Conservation (phyloP, 1,140 invertebrate species). For the Andrena cerasifolii region DNA sequence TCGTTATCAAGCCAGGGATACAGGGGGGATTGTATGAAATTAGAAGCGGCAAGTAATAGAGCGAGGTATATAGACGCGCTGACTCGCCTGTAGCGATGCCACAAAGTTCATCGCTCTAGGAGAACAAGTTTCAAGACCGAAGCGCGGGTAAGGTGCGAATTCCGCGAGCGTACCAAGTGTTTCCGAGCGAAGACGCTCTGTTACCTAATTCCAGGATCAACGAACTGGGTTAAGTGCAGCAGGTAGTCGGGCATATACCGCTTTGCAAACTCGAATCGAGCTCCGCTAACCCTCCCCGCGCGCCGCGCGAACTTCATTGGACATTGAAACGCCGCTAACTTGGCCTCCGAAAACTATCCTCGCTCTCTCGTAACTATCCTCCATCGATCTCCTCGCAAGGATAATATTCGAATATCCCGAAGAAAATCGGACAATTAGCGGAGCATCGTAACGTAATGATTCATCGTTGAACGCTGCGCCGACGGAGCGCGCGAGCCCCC, state of each 20-base stretch:
- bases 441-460: neutral
- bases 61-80: constrained; percentile 38
- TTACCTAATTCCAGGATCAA: constrained; percentile 46
- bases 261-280: neutral
- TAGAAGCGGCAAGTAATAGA: constrained; percentile 56
- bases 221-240: constrained; percentile 21
- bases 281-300: too few species aligned
- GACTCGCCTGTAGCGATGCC: constrained; percentile 57
- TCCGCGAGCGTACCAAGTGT: constrained; percentile 53
- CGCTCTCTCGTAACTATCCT: too few species aligned
- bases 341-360: too few species aligned
- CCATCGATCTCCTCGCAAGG: too few species aligned
- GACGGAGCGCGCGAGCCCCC: neutral
- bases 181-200: constrained; percentile 43
- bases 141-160: constrained; percentile 68
- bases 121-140: constrained; percentile 67
- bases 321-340: too few species aligned
- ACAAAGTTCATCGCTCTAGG: constrained; percentile 68
- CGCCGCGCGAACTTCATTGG: too few species aligned
- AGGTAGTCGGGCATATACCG: neutral
- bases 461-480: neutral
- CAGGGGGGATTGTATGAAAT: constrained; percentile 48
- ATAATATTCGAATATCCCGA: too few species aligned
- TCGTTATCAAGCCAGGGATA: neutral
- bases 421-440: too few species aligned